Evolutionary conservation across 2,888 invertebrate species (phyloP), one percentile per base, ranked within the genome.

Genomic region (Catonia carolina): DNA sequence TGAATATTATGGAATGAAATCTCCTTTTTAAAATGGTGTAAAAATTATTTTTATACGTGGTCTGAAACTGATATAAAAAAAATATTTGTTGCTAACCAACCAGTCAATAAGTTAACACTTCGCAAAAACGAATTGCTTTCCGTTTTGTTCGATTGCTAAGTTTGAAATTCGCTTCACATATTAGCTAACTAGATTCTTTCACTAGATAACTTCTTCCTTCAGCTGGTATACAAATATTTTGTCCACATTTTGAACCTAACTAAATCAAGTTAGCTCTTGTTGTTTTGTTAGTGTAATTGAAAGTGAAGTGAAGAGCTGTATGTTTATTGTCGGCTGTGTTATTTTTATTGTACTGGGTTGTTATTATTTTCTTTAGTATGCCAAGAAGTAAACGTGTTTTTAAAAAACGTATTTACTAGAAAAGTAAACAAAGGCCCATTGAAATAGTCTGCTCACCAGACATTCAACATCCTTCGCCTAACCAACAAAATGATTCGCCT

Each of bases 1-100:
- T 8, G 39, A 15, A 39, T 39, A 39, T 39, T 39, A 39, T 39
- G 18, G 39, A 39, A 17, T 39, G 14, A 39, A 39, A 39, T 39
- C 39, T 39, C 39, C n/a, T 39, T 18, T 39, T 39, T 39, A 39
- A 39, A 39, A 39, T 39, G 39, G 18, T 39, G 39, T 39, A 39
- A 17, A 3, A 8, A 2, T 39, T 39, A 39, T 39, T n/a, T 39
- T 2, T 39, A 7, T 39, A 39, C 15, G 39, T 39, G n/a, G n/a
- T 39, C 8, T 39, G 39, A 18, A 39, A 39, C 2, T 39, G 15
- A 18, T n/a, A 39, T 17, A 39, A 39, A 39, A 39, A 39, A 39
- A 17, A 18, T 39, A 17, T 39, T 39, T 39, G 39, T 39, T 12
- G 39, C 39, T 39, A 39, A 15, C 17, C 39, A 39, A 3, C 39